These are phyloP conservation scores for Delia radicum DNA, from an alignment of 1,140 invertebrate species.

Conservation along the genomic window DNA sequence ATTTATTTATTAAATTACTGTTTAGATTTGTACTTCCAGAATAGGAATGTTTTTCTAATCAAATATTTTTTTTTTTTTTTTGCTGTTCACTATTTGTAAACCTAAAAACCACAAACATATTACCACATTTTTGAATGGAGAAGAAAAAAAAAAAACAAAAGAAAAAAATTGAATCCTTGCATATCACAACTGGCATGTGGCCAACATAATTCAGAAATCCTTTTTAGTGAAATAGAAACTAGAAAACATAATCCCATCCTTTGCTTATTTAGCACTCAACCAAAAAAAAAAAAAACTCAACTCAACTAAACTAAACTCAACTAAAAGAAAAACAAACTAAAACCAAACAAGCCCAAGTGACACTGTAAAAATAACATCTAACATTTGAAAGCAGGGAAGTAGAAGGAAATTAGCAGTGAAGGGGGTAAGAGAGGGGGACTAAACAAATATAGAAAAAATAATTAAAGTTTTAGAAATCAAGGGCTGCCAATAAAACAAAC, in stretches of 20 bases:
- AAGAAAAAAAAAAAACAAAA: no score
- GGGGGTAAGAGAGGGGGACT: neutral
- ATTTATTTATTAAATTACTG: no score
- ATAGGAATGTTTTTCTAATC: no score
- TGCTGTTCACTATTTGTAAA: no score
- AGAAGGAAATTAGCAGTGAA: neutral
- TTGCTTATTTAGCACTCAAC: constrained; percentile 12
- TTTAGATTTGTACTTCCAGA: no score
- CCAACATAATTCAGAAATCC: constrained; percentile 16
- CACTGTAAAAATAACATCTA: constrained; percentile 15
- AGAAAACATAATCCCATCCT: constrained; percentile 5
- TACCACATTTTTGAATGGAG: no score
- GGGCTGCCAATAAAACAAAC: neutral
- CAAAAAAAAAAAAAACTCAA: neutral
- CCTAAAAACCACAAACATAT: no score
- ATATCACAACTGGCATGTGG: neutral
- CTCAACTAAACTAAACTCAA: no score
- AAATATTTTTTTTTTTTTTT: no score
- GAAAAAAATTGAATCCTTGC: neutral
- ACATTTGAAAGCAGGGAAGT: no score
- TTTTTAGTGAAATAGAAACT: neutral
- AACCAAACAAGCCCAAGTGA: neutral
- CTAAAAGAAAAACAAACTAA: neutral
- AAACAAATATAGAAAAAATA: no score
- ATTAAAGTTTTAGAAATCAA: no score